Percentiles rank a stretch among this genome's conserved stretches.
These are phyloP conservation scores for Fistularia commersonii DNA, from an alignment of 2,797 vertebrate species.

Conservation along the genomic window DNA sequence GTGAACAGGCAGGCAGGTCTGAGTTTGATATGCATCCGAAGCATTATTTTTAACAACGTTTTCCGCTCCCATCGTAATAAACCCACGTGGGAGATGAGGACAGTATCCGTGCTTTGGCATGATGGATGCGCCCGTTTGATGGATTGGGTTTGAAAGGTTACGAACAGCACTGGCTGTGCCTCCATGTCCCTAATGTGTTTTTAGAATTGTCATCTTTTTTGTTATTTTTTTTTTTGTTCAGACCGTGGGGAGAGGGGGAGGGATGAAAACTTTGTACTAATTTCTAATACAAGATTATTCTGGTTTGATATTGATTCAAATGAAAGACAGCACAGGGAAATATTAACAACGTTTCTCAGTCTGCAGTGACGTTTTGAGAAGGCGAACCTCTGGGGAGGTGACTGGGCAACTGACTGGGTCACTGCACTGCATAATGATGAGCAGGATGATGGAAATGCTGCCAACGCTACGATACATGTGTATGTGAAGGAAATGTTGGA, in stretches of 20 bases:
- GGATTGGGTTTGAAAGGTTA: slow-evolving; percentile 53
- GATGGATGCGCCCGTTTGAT: slow-evolving; percentile 23
- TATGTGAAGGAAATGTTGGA: slow-evolving; percentile 22
- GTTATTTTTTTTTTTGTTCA: slow-evolving; percentile 7
- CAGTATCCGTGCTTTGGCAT: slow-evolving; percentile 18
- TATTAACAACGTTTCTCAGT: slow-evolving; percentile 32
- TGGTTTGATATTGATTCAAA: slow-evolving; percentile 28
- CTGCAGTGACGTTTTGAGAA: slow-evolving; percentile 18
- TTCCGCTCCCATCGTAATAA: slow-evolving; percentile 42
- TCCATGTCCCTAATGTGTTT: slow-evolving; percentile 41
- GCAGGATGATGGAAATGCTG: slow-evolving; percentile 24
- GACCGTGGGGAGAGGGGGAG: slow-evolving; percentile 22
- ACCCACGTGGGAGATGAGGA: slow-evolving; percentile 28
- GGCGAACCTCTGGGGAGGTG: slow-evolving; percentile 21
- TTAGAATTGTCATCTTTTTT: slow-evolving; percentile 41
- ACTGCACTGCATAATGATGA: slow-evolving; percentile 26
- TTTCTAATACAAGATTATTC: slow-evolving; percentile 8
- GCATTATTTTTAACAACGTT: slow-evolving; percentile 32
- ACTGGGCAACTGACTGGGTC: slow-evolving; percentile 36
- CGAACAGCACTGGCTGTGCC: slow-evolving; percentile 17
- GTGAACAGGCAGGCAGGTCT: slow-evolving; percentile 22
- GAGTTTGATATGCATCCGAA: slow-evolving; percentile 20
- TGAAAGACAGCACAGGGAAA: not conserved
- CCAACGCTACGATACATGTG: slow-evolving; percentile 23
- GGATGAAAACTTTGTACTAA: slow-evolving; percentile 17